A percentile compares a stretch with the other conserved stretches of the same genome.
Conservation (phyloP, 2,888 invertebrate species). For the Mesorhabditis belari region DNA sequence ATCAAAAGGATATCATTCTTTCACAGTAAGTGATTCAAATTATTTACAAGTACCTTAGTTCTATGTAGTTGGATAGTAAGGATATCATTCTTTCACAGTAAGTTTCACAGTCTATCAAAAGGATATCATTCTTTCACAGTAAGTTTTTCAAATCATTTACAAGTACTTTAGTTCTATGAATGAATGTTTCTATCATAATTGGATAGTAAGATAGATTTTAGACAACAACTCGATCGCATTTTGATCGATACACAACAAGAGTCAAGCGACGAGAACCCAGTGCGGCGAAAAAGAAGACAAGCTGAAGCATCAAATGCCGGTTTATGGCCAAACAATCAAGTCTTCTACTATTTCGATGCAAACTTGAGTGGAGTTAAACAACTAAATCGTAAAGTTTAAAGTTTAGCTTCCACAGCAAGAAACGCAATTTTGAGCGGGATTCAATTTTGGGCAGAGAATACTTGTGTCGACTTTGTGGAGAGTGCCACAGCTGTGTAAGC, state of each 20-base stretch:
- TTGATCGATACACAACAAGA: too few species aligned
- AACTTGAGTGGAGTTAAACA: neutral
- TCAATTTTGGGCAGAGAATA: conserved; percentile 41
- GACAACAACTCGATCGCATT: neutral
- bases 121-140: neutral
- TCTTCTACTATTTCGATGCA: neutral
- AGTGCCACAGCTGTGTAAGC: conserved; percentile 16
- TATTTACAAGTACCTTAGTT: too few species aligned
- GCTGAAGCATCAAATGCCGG: neutral
- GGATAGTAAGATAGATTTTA: neutral
- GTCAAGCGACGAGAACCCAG: neutral
- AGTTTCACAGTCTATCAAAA: too few species aligned
- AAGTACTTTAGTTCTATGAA: neutral
- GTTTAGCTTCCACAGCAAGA: too few species aligned
- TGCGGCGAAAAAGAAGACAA: neutral
- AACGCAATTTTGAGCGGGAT: conserved; percentile 24
- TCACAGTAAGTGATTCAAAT: too few species aligned
- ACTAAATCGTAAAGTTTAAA: too few species aligned
- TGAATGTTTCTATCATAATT: neutral
- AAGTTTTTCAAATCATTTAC: neutral
- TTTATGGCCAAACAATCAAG: neutral
- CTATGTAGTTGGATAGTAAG: too few species aligned
- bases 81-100: too few species aligned
- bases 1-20: too few species aligned
- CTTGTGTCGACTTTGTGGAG: conserved; percentile 40